phyloP scores from a whole-genome alignment of 2,797 vertebrate species.

The Scolopax bukidnonensis region DNA sequence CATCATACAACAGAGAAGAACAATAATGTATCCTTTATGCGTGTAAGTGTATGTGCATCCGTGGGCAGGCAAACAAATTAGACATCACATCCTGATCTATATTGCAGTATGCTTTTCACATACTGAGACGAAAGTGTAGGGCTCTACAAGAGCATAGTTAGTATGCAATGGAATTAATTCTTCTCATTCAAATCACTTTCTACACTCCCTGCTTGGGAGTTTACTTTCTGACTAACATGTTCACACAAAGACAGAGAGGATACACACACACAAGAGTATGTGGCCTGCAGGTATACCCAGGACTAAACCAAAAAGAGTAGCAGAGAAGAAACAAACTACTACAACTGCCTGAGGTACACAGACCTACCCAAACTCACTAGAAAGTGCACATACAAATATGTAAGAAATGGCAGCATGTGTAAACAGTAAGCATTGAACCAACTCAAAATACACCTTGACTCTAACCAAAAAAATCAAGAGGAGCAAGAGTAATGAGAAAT shows the following conservation, averaged over 20 bases:
- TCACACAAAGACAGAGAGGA: background rate
- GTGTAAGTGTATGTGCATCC: too few relatives aligned
- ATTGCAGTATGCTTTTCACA: background rate
- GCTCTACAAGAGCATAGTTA: background rate
- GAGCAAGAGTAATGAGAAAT: background rate
- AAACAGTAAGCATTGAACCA: background rate
- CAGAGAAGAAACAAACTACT: background rate
- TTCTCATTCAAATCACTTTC: background rate
- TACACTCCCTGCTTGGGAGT: background rate
- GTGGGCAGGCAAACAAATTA: background rate
- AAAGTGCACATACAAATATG: background rate
- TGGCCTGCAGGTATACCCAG: background rate
- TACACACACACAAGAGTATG: fast-evolving
- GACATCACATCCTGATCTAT: background rate
- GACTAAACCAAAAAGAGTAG: background rate
- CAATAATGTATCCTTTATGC: background rate
- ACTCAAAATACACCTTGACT: background rate
- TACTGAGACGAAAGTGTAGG: fast-evolving
- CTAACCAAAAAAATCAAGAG: background rate
- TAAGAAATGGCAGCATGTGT: background rate
- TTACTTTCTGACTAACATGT: fast-evolving
- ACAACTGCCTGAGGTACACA: background rate
- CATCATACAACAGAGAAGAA: background rate
- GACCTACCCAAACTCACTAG: background rate
- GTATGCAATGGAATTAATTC: background rate